Conservation (phyloP, 2,888 invertebrate genomes). For the Hydrotaea cyrtoneurina region DNA sequence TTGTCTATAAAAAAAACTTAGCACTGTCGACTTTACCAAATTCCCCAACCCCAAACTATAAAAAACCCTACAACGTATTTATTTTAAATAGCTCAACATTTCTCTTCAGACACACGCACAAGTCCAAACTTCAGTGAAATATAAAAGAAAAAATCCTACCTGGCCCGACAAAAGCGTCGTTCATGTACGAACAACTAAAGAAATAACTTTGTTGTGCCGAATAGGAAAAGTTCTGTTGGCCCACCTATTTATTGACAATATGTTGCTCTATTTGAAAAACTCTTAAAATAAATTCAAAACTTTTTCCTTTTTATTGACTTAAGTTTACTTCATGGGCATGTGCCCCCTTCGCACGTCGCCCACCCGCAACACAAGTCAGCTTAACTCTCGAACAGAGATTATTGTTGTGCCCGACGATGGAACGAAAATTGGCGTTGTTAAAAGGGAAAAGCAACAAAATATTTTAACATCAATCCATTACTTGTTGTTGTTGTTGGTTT, state of each 20-base stretch:
- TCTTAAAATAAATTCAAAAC: conserved; percentile 20
- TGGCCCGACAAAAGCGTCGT: neutral
- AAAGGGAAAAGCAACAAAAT: neutral
- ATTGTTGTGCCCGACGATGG: neutral
- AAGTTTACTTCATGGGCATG: neutral
- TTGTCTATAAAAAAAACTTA: too few species aligned
- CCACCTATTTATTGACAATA: conserved; percentile 4
- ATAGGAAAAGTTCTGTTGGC: neutral
- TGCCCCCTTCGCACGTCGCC: neutral
- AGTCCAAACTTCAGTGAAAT: too few species aligned
- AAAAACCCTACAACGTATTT: too few species aligned
- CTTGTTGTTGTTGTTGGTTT: neutral
- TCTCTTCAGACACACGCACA: too few species aligned
- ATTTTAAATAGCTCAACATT: too few species aligned
- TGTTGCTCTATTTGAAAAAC: neutral
- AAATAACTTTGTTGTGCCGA: neutral
- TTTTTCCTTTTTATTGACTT: conserved; percentile 11
- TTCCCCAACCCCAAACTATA: too few species aligned
- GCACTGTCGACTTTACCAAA: too few species aligned
- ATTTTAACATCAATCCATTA: neutral
- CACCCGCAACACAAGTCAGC: neutral
- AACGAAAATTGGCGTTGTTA: conserved; percentile 6
- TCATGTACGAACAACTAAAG: neutral
- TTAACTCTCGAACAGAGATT: neutral
- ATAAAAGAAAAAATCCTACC: neutral